phyloP scores from a whole-genome alignment of 2,888 invertebrate species.

The Epinotia demarniana region DNA sequence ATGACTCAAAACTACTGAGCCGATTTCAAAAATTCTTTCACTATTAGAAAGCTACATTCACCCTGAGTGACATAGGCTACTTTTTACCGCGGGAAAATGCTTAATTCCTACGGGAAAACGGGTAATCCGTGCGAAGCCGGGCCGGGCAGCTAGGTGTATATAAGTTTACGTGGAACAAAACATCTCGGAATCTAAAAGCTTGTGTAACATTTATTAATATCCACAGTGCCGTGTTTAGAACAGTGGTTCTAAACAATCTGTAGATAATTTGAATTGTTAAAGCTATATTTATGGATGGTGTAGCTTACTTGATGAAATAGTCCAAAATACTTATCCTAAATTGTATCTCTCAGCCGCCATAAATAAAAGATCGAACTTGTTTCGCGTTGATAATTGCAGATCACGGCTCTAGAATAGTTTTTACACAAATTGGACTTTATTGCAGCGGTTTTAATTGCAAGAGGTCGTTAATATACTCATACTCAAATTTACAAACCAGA shows the following conservation, averaged over 20 bases:
- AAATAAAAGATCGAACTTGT: conserved; percentile 25
- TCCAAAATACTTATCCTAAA: conserved; percentile 16
- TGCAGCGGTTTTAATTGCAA: conserved; percentile 20
- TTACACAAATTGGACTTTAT: conserved; percentile 25
- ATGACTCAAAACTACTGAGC: too few species aligned
- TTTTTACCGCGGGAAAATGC: too few species aligned
- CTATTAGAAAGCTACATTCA: too few species aligned
- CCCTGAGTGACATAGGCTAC: too few species aligned
- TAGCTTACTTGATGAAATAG: not conserved
- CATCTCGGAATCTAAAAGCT: not conserved
- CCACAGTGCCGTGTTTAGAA: not conserved
- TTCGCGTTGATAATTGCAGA: conserved; percentile 28
- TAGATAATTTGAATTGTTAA: not conserved
- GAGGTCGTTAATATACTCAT: conserved; percentile 16
- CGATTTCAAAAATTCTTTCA: too few species aligned
- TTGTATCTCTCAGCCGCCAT: conserved; percentile 7
- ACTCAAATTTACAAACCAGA: conserved; percentile 15
- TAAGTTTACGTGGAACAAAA: not conserved
- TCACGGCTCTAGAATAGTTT: conserved; percentile 25
- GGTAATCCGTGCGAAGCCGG: too few species aligned
- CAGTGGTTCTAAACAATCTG: conserved; percentile 1
- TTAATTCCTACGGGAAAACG: too few species aligned
- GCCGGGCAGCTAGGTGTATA: too few species aligned
- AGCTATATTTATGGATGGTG: not conserved
- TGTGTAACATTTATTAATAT: not conserved